phyloP scores from a whole-genome alignment of 92 coral and sea anemone species.

The Zoanthus sansibaricus region DNA sequence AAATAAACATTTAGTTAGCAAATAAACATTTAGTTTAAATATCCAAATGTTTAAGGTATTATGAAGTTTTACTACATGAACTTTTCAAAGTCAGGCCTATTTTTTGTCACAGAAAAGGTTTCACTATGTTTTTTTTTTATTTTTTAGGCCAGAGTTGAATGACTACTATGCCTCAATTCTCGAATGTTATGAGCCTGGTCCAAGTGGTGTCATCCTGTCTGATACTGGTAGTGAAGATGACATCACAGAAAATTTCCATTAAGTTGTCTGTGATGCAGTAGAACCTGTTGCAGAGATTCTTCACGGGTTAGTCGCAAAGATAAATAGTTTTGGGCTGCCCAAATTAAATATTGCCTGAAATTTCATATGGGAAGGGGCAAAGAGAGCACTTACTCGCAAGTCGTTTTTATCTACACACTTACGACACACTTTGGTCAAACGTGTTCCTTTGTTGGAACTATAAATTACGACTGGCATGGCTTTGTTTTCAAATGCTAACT shows the following conservation, averaged over 20 bases:
- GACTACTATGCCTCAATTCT: constrained; percentile 7
- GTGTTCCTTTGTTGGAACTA: not conserved
- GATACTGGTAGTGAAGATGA: not conserved
- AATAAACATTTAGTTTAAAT: no score
- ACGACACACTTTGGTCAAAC: not conserved
- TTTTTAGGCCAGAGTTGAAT: constrained; percentile 3
- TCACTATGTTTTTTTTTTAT: not conserved
- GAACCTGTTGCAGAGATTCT: constrained; percentile 11
- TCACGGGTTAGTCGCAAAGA: constrained; percentile 7
- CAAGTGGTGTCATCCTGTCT: constrained; percentile 16
- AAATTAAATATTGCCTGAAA: constrained; percentile 17
- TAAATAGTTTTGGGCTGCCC: not conserved
- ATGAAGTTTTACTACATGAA: no score
- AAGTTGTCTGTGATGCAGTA: not conserved
- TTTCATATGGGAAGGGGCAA: constrained; percentile 21
- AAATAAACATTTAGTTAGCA: no score
- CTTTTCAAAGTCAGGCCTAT: not conserved
- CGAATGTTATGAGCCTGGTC: not conserved
- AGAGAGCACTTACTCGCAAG: constrained; percentile 32
- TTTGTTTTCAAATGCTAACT: not conserved
- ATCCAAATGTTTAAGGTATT: no score
- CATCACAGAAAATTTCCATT: constrained; percentile 10
- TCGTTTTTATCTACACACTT: not conserved
- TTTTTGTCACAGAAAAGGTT: not conserved
- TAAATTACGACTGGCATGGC: not conserved